These are phyloP conservation scores for Drosophila trapezifrons DNA, from an alignment of 1,140 invertebrate species.

Conservation along the genomic window DNA sequence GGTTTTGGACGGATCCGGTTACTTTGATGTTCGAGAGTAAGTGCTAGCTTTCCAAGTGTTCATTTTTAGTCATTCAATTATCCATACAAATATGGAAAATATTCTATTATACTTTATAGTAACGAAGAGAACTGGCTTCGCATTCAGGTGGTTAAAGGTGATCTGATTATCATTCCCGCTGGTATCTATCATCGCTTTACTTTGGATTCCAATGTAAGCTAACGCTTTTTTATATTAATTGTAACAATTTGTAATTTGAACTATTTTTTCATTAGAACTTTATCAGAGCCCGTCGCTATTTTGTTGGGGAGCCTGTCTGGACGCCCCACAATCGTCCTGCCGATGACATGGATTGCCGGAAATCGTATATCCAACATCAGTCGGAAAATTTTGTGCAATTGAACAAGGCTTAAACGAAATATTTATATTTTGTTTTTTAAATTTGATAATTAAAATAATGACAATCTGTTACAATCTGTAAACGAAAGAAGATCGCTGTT, in stretches of 20 bases:
- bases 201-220: conserved; percentile 90
- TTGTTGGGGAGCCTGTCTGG: conserved; percentile 97
- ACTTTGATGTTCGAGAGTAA: conserved; percentile 97
- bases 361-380: conserved; percentile 89
- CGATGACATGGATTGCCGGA: conserved; percentile 92
- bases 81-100: background rate
- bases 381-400: conserved; percentile 85
- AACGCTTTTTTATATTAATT: background rate
- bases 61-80: background rate
- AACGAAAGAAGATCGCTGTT: too few species aligned
- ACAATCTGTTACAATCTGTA: too few species aligned
- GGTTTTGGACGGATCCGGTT: conserved; percentile 93
- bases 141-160: conserved; percentile 92
- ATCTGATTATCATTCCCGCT: conserved; percentile 96
- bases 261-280: conserved; percentile 89
- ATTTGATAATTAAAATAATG: too few species aligned
- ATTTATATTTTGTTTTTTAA: too few species aligned
- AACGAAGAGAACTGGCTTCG: conserved; percentile 95
- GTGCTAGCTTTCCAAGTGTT: conserved; percentile 5
- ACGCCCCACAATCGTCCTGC: conserved; percentile 94
- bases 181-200: conserved; percentile 99
- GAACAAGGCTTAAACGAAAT: too few species aligned
- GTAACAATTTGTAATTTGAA: background rate
- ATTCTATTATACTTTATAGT: conserved; percentile 27
- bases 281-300: conserved; percentile 93